Evolutionary conservation across 1,140 invertebrate genomes (phyloP).

Genomic region (Littorina saxatilis): DNA sequence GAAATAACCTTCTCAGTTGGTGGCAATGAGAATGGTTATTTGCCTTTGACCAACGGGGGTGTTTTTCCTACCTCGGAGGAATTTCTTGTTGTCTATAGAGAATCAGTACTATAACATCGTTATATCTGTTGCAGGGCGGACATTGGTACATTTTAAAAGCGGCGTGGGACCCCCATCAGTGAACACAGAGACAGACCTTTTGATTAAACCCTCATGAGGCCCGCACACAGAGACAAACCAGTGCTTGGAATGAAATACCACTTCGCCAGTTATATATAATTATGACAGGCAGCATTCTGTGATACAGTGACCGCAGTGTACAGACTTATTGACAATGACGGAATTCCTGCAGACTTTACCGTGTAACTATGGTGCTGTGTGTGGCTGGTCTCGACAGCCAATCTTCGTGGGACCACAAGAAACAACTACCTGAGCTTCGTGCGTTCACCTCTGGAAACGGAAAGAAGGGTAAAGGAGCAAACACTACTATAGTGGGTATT

Average conservation of each 20-base stretch:
- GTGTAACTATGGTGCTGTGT: too few relatives aligned
- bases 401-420: too few relatives aligned
- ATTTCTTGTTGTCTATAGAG: too few relatives aligned
- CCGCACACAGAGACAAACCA: neutral
- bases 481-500: too few relatives aligned
- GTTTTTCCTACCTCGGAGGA: too few relatives aligned
- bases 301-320: neutral
- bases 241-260: neutral
- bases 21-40: neutral
- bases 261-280: too few relatives aligned
- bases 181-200: conserved; percentile 54
- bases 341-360: neutral
- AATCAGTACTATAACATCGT: too few relatives aligned
- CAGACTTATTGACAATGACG: neutral
- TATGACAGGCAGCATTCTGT: conserved; percentile 1
- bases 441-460: too few relatives aligned
- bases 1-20: neutral
- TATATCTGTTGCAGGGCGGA: conserved; percentile 64
- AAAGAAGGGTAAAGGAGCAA: too few relatives aligned
- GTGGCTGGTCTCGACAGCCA: neutral
- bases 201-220: conserved; percentile 49
- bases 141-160: conserved; percentile 71
- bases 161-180: conserved; percentile 47
- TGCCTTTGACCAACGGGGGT: too few relatives aligned
- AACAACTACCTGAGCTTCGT: too few relatives aligned